These are phyloP conservation scores for Schlechtendalia chinensis DNA, from an alignment of 1,140 invertebrate genomes.

Conservation along the genomic window DNA sequence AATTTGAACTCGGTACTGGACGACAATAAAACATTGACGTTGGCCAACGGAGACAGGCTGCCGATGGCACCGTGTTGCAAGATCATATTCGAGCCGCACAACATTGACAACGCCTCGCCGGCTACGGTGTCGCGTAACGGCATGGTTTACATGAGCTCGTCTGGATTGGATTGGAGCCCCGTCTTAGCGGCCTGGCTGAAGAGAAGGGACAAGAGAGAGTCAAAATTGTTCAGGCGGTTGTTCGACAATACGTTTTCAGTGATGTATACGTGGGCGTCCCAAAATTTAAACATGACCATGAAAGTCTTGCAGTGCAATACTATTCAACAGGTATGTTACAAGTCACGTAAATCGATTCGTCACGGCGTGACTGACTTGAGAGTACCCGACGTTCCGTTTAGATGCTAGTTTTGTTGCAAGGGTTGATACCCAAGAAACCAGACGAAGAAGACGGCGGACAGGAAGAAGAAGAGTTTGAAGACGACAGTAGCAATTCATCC, in stretches of 20 bases:
- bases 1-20: conserved; percentile 95
- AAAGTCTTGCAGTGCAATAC: conserved; percentile 88
- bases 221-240: conserved; percentile 71
- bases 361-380: not conserved
- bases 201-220: conserved; percentile 68
- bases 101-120: conserved; percentile 94
- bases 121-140: conserved; percentile 94
- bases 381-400: conserved; percentile 67
- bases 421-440: conserved; percentile 69
- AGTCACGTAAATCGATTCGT: not conserved
- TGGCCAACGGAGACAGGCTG: conserved; percentile 91
- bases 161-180: conserved; percentile 87
- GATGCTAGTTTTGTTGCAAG: conserved; percentile 80
- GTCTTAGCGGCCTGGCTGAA: conserved; percentile 82
- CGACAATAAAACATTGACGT: conserved; percentile 89
- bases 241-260: conserved; percentile 79
- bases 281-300: conserved; percentile 81
- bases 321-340: conserved; percentile 64
- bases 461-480: conserved; percentile 52
- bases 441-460: conserved; percentile 54
- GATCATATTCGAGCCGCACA: conserved; percentile 95
- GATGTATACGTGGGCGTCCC: conserved; percentile 77
- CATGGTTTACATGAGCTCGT: conserved; percentile 98
- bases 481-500: conserved; percentile 52
- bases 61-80: conserved; percentile 90